Base-by-base conservation (phyloP, 2,888 invertebrate genomes). In the Heteromurus nitidus region DNA sequence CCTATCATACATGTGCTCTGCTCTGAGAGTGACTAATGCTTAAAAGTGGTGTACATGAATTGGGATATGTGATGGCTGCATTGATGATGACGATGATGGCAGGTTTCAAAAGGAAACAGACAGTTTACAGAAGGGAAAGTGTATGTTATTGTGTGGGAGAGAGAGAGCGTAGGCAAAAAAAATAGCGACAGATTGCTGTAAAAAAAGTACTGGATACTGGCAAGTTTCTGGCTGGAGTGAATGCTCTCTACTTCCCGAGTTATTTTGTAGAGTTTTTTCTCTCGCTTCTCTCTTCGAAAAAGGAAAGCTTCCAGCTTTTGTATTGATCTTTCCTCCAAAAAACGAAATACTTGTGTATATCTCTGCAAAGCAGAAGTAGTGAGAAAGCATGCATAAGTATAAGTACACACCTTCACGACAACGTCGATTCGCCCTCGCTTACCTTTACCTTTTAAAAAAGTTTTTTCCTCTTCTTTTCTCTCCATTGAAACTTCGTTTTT, bases 31-130 rank as follows among this genome's bases (percentile, higher is more conserved):
- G 36, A 5, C 47, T 47, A 47, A 47, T 47, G 47, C n/a, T 30
- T 13, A 58, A 11, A 13, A 60, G 31, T 60, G 55, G 11, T 55
- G 55, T 55, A 11, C 55, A 62, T 30, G 62, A 62, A 62, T 62
- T 31, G 58, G 18, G 13, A 36, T 20, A 11, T 62, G 24, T 13
- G 1, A 13, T 31, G 50, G n/a, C n/a, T 5, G n/a, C 50, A n/a
- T 5, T 5, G 55, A 55, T 58, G 58, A 28, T 58, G 58, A 20
- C 20, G 64, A 22, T 64, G 64, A 64, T 64, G 64, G 30, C 1
- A 20, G 64, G 42, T 64, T 64, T 64, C 36, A 64, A 64, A 64
- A 20, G 64, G 64, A 64, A 64, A 64, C 64, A 64, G 64, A 64
- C 44, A 64, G 36, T 64, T 64, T 64, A 64, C 42, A 64, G 42